Base-by-base conservation (phyloP, 2,797 vertebrate genomes). In the Zenarchopterus dispar region DNA sequence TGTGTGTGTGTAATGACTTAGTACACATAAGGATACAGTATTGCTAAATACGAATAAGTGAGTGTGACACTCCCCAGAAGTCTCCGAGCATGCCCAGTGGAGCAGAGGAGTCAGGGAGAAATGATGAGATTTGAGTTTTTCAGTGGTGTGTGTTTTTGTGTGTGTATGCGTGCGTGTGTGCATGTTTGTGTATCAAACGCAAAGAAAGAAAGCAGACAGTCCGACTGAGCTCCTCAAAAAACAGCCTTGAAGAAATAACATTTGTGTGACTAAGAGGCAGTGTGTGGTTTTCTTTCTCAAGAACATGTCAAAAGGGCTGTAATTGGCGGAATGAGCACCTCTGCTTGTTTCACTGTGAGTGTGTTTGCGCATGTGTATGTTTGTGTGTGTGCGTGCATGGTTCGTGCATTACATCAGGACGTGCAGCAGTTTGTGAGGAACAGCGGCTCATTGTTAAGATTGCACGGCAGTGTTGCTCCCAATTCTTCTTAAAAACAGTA, bases 21-120 rank as follows among this genome's bases (percentile, higher is more conserved):
- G 66, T 68, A 81, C 88, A 87, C 78, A 82, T 88, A 84, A 89
- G 80, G 80, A 79, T 84, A 79, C 73, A 74, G 68, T 28, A 23
- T 33, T 67, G 11, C 36, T 39, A 39, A 39, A 13, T 39, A 60
- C 53, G 49, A 62, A 62, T 73, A 87, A 64, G 76, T 81, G 85
- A 85, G 86, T 78, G 67, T 84, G 85, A 91, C 55, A 74, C 48
- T 78, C 73, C 67, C 73, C 85, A 91, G 88, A 87, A 80, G 70
- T 48, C 77, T 41, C 45, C 9, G 17, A 59, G 45, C 17, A 21
- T 77, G 58, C 69, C 61, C 48, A 75, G 67, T 63, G 58, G 71
- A 75, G 62, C 65, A 73, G 46, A 69, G 50, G 36, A 42, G 48
- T 10, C 15, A 19, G 52, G 44, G 52, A 54, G 33, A 56, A 72